Percentiles rank a stretch among this genome's conserved stretches.
Conservation (phyloP, 2,888 invertebrate genomes). For the Brenthis daphne region DNA sequence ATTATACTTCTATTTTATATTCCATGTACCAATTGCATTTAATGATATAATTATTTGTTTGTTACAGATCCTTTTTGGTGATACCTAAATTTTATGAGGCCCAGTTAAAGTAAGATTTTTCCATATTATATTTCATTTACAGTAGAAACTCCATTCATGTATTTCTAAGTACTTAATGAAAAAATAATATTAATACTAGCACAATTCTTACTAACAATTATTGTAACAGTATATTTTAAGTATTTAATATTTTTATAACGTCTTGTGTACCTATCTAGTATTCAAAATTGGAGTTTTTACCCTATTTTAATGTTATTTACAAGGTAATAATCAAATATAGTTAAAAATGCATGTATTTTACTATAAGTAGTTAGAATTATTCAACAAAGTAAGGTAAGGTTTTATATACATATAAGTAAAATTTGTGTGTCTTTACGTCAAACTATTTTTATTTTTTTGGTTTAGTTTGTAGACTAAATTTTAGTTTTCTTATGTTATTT, state of each 20-base stretch:
- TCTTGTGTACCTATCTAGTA: background rate
- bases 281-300: constrained; percentile 14
- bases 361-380: background rate
- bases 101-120: constrained; percentile 48
- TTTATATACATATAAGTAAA: background rate
- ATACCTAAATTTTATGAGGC: constrained; percentile 38
- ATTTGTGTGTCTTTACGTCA: background rate
- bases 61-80: constrained; percentile 67
- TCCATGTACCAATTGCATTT: no score
- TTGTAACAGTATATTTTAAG: background rate
- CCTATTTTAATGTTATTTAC: background rate
- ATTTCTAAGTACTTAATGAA: constrained; percentile 9
- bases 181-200: no score
- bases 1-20: no score
- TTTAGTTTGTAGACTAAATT: background rate
- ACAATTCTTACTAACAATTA: no score
- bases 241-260: background rate
- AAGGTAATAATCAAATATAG: constrained; percentile 20
- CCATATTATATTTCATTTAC: constrained; percentile 36
- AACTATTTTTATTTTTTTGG: background rate
- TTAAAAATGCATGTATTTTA: background rate
- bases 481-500: background rate
- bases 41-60: constrained; percentile 46
- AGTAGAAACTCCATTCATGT: constrained; percentile 3
- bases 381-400: background rate